Percentiles rank a stretch among this genome's conserved stretches.
These are phyloP conservation scores for Sipha flava DNA, from an alignment of 1,140 invertebrate genomes.

Conservation along the genomic window DNA sequence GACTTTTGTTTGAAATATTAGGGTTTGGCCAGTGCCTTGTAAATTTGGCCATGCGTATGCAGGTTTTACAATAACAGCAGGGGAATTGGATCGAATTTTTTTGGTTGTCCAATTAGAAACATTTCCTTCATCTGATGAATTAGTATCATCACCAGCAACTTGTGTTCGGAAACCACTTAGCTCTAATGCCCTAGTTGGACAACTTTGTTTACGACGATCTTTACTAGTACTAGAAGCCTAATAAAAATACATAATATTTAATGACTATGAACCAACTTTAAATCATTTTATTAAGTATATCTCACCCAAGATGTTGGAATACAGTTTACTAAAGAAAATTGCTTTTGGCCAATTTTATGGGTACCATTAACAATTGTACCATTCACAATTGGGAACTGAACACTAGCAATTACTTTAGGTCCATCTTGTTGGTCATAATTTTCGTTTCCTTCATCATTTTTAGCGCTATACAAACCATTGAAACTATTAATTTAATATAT, in stretches of 20 bases:
- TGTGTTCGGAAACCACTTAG: slow-evolving; percentile 24
- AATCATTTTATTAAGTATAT: background rate
- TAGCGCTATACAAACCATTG: slow-evolving; percentile 4
- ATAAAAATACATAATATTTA: background rate
- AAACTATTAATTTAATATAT: slow-evolving; percentile 1
- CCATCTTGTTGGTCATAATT: slow-evolving; percentile 3
- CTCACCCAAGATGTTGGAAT: slow-evolving; percentile 21
- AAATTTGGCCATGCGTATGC: slow-evolving; percentile 18
- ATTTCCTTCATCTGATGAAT: slow-evolving; percentile 20
- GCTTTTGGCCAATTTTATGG: slow-evolving; percentile 17
- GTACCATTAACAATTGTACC: slow-evolving; percentile 21
- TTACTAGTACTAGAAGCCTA: slow-evolving; percentile 46
- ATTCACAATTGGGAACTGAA: slow-evolving; percentile 18
- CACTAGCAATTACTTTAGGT: slow-evolving; percentile 14
- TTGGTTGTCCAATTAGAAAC: slow-evolving; percentile 16
- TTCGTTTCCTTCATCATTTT: slow-evolving; percentile 1
- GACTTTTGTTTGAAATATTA: slow-evolving; percentile 30
- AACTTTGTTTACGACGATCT: slow-evolving; percentile 62
- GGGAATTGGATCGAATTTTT: slow-evolving; percentile 21
- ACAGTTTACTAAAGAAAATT: slow-evolving; percentile 13
- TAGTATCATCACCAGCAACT: slow-evolving; percentile 24
- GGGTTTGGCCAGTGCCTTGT: slow-evolving; percentile 11
- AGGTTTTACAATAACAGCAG: slow-evolving; percentile 19
- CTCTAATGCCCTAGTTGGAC: slow-evolving; percentile 56
- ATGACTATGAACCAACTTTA: background rate